Percentiles rank a stretch among this genome's conserved stretches.
Conservation (phyloP, 2,888 invertebrate genomes). For the Pristionchus japonicus region DNA sequence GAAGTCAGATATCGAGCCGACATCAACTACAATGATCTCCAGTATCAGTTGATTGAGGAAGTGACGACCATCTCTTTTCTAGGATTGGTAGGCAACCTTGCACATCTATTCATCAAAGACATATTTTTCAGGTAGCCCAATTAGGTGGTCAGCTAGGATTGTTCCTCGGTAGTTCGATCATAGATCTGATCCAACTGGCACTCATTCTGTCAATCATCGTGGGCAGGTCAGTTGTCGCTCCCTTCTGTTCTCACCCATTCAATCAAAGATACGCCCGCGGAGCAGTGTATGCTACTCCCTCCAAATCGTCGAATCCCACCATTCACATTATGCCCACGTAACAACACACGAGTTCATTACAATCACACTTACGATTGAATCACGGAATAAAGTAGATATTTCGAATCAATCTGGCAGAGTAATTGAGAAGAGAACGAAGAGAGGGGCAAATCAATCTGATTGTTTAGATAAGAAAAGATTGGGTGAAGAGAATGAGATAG, state of each 20-base stretch:
- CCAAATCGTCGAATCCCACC: not conserved
- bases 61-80: conserved; percentile 53
- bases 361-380: not conserved
- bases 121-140: conserved; percentile 17
- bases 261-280: conserved; percentile 15
- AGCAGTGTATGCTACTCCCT: not conserved
- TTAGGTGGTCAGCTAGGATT: conserved; percentile 50
- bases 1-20: conserved; percentile 51
- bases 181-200: conserved; percentile 52
- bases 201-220: conserved; percentile 54
- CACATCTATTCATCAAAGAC: too few species aligned
- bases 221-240: conserved; percentile 5
- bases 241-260: not conserved
- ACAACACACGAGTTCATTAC: not conserved
- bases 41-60: conserved; percentile 56
- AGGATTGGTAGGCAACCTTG: conserved; percentile 52
- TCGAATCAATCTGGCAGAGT: too few species aligned
- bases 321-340: not conserved
- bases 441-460: not conserved
- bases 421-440: not conserved
- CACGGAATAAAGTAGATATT: not conserved
- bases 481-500: conserved; percentile 38
- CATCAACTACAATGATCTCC: conserved; percentile 56
- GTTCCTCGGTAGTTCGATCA: conserved; percentile 55
- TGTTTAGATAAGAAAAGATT: conserved; percentile 40